Conservation (phyloP, 92 coral and sea anemone species). For the Pocillopora meandrina region DNA sequence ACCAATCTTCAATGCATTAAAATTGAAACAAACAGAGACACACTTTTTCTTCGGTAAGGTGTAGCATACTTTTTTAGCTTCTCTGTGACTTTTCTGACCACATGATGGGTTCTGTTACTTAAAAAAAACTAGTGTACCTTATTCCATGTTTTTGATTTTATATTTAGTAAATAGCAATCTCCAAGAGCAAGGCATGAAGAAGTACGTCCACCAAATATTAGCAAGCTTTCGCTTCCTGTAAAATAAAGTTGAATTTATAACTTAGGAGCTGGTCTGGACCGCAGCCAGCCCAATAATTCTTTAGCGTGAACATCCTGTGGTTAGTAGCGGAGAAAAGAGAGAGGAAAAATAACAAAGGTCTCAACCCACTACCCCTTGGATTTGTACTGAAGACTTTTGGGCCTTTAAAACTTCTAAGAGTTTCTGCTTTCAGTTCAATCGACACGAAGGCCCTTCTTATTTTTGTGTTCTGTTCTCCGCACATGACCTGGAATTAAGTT, state of each 20-base stretch:
- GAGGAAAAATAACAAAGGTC: no score
- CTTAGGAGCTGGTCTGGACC: not conserved
- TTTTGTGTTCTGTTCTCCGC: no score
- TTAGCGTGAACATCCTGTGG: not conserved
- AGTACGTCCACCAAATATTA: slow-evolving; percentile 80
- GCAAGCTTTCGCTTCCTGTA: slow-evolving; percentile 61
- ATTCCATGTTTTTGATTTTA: slow-evolving; percentile 61
- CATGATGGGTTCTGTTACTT: not conserved
- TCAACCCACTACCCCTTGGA: no score
- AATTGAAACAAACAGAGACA: not conserved
- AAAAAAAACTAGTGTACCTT: slow-evolving; percentile 44
- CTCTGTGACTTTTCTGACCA: no score
- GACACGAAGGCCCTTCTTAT: no score
- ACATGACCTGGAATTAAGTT: no score
- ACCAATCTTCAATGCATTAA: not conserved
- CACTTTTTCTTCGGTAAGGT: no score
- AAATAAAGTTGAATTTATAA: not conserved
- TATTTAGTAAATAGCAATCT: slow-evolving; percentile 68
- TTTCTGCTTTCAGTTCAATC: no score
- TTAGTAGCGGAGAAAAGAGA: not conserved
- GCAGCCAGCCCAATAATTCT: not conserved
- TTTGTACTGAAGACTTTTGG: no score
- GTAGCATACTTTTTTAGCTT: no score
- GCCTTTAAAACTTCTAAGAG: no score
- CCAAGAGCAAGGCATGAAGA: slow-evolving; percentile 54